Evolutionary conservation across 2,888 invertebrate species (phyloP).

Genomic region (Ennomos erosarius): DNA sequence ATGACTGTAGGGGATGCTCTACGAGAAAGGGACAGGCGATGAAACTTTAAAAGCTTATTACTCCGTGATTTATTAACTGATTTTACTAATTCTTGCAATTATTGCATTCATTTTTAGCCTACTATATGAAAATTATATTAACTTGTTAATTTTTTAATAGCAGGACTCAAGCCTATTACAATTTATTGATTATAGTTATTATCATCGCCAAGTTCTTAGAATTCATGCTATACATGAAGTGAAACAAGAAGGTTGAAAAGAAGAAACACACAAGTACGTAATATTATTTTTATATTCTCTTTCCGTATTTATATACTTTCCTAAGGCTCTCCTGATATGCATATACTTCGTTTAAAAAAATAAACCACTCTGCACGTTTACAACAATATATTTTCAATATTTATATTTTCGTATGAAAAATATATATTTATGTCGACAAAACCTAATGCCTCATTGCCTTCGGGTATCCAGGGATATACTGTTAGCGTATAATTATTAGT

Average conservation of each 20-base stretch:
- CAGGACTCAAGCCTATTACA: no score
- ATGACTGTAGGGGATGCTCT: no score
- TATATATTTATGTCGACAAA: constrained; percentile 32
- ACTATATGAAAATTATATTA: no score
- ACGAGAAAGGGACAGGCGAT: no score
- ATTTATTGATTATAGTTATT: background rate
- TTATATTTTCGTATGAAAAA: constrained; percentile 35
- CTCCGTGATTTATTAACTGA: no score
- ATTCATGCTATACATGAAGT: constrained; percentile 32
- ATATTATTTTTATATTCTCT: constrained; percentile 28
- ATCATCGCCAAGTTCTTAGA: background rate
- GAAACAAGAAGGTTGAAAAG: constrained; percentile 17
- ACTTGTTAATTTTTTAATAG: no score
- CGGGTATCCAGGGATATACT: constrained; percentile 35
- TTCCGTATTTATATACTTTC: constrained; percentile 48
- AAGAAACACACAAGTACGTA: constrained; percentile 30
- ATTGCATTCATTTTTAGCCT: no score
- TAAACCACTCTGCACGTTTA: constrained; percentile 73
- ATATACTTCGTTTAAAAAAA: constrained; percentile 79
- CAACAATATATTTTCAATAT: constrained; percentile 58
- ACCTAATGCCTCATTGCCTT: constrained; percentile 50
- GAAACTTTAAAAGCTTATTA: no score
- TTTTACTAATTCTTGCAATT: no score
- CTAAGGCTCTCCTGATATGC: constrained; percentile 82
- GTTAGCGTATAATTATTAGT: constrained; percentile 19